A percentile compares a stretch with the other conserved stretches of the same genome.
These are phyloP conservation scores for Drosophila fuyamai DNA, from an alignment of 1,140 invertebrate species.

Conservation along the genomic window DNA sequence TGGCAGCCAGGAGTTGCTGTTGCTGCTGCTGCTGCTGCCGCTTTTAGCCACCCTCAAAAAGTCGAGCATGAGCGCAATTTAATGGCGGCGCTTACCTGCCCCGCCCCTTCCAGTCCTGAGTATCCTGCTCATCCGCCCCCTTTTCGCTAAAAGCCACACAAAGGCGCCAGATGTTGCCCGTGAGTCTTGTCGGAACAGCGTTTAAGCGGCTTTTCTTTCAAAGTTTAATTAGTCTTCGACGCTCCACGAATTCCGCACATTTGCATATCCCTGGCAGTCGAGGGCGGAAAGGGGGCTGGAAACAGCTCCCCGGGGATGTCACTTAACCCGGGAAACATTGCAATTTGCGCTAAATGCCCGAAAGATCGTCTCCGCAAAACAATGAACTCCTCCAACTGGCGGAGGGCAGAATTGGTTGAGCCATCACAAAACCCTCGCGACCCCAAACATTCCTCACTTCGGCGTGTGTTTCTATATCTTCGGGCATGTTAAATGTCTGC, in stretches of 20 bases:
- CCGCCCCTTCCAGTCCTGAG: constrained; percentile 18
- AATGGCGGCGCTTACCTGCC: constrained; percentile 73
- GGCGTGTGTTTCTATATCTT: constrained; percentile 15
- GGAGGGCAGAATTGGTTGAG: constrained; percentile 41
- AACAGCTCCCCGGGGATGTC: constrained; percentile 49
- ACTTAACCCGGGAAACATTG: constrained; percentile 60
- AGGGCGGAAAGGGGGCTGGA: not conserved
- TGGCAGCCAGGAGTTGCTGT: constrained; percentile 34
- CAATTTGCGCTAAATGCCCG: constrained; percentile 71
- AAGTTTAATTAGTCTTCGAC: constrained; percentile 76
- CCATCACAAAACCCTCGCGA: constrained; percentile 24
- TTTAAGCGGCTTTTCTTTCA: constrained; percentile 75
- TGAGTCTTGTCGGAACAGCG: constrained; percentile 43
- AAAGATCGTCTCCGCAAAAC: constrained; percentile 53
- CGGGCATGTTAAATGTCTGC: constrained; percentile 64
- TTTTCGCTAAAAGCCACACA: constrained; percentile 71
- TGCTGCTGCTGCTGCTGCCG: not conserved
- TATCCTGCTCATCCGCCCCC: constrained; percentile 13
- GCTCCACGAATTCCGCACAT: constrained; percentile 51
- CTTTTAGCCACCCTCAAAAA: constrained; percentile 45
- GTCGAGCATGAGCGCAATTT: constrained; percentile 53
- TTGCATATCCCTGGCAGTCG: constrained; percentile 58
- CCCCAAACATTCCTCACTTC: constrained; percentile 33
- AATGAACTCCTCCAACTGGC: constrained; percentile 20
- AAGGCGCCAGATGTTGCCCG: constrained; percentile 73